Percentiles rank a stretch among this genome's conserved stretches.
These are phyloP conservation scores for Hipposideros larvatus DNA, from an alignment of 2,797 vertebrate genomes.

Conservation along the genomic window DNA sequence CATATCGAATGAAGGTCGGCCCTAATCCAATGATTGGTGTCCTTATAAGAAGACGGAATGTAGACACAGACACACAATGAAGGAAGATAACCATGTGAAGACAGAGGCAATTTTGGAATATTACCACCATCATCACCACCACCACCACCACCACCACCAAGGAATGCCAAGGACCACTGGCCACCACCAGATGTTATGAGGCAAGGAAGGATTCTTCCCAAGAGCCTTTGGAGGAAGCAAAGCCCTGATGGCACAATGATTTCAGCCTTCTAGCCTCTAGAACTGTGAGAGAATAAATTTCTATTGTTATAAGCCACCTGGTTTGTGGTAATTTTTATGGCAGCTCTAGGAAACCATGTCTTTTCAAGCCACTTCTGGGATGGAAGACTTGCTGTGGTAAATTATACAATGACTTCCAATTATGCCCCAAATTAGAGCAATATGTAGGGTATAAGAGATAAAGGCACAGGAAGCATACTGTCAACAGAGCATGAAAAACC, in stretches of 20 bases:
- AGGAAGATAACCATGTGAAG: background rate
- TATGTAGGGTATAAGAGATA: background rate
- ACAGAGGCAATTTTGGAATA: background rate
- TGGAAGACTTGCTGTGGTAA: background rate
- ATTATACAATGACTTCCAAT: slow-evolving; percentile 61
- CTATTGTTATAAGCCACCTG: background rate
- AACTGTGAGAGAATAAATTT: background rate
- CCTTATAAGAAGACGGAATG: slow-evolving; percentile 20
- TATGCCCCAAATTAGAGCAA: slow-evolving; percentile 23
- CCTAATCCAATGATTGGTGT: background rate
- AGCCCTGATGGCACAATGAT: background rate
- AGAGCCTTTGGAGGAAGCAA: background rate
- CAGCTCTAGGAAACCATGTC: slow-evolving; percentile 1
- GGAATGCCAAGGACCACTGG: background rate
- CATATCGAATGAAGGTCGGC: background rate
- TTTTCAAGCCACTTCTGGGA: slow-evolving; percentile 53
- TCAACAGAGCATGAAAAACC: background rate
- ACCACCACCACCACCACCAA: background rate
- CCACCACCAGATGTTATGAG: background rate
- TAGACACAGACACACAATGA: slow-evolving; percentile 24
- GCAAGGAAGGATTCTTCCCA: background rate
- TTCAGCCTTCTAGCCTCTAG: slow-evolving; percentile 8
- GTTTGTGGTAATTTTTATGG: background rate
- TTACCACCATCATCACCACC: too few relatives aligned
- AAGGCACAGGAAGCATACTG: slow-evolving; percentile 11